Evolutionary conservation across 1,140 invertebrate species (phyloP), one percentile per base, ranked within the genome.

Genomic region (Diploscapter pachys): DNA sequence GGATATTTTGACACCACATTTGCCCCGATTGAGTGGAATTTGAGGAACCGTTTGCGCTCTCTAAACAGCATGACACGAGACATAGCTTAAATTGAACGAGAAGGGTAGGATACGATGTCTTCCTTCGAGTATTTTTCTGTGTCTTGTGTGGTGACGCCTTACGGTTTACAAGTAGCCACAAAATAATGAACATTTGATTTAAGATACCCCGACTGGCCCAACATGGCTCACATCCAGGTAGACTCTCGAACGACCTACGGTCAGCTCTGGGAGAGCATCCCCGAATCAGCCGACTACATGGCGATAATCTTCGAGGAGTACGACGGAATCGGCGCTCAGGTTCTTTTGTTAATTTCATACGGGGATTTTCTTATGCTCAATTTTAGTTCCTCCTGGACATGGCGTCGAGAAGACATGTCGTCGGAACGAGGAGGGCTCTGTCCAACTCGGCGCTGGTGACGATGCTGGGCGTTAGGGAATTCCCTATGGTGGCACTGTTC

Each of bases 291-390:
- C 11, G 78, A 83, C 48, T 84, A 85, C 66, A 67, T 84, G 71
- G 82, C 78, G n/a, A 84, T 84, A 50, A 61, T 85, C 52, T 85
- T 84, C 71, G 83, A 84, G 63, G 78, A 85, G 64, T 81, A 72
- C 64, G 83, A 85, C 64, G 78, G 79, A 51, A 73, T 81, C 62
- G 75, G 72, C 51, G 67, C 72, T 31, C 78, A 79, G 62, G 75
- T 80, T 72, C 51, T 55, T 64, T 71, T 8, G 11, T 1, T 62
- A 9, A 5, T 53, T 6, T 54, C 8, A 69, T 11, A 55, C 67
- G 53, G 62, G 55, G 51, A n/a, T 59, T 61, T 56, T 13, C 31
- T 31, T 31, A 31, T 31, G 31, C 31, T 31, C 31, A 51, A 31
- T 67, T 73, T 11, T 75, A 81, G 65, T 78, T 80, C 59, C 81